Evolutionary conservation across 2,113 vertebrate species (phyloP), one percentile per base, ranked within the genome.

Genomic region (Hippoglossus stenolepis): DNA sequence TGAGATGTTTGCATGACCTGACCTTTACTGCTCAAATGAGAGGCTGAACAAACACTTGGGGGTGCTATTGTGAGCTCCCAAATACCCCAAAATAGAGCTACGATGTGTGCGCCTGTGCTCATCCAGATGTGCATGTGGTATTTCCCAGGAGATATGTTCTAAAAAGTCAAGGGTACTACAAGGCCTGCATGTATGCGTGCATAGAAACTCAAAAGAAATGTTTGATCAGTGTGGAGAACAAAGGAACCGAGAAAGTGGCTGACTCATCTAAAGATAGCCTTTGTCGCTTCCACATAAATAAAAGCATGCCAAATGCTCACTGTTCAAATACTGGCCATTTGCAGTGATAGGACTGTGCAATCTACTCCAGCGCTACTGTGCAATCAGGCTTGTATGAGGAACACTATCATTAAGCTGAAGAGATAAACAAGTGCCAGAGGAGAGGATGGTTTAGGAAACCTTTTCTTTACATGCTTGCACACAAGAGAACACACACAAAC

Each of bases 181-280:
- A 21, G 54, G 61, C 38, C 58, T 62, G 28, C 10, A 31, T 72
- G 6, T 4, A 20, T 23, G 31, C 3, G 17, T 43, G 47, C 17
- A 38, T 12, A 43, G 47, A 75, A 70, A 73, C 57, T 26, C 51
- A 11, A 31, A 23, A 14, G 73, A 63, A 72, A 45, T 45, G 77
- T 83, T 83, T 86, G 72, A 88, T 85, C 71, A 67, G 61, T 11
- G 23, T 72, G 43, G 71, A 83, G 80, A 84, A 87, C 80, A 81
- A 84, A 80, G 74, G 71, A 67, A 70, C 69, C 20, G 80, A 80
- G 90, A 92, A 92, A 92, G 92, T 90, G 79, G 31, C 85, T 88
- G 87, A 90, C 74, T 90, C 87, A 89, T 85, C 84, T 92, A 90
- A 92, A 92, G 85, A 92, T 73, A 85, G 89, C 56, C 71, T 80